Evolutionary conservation across 1,140 invertebrate species (phyloP), one percentile per base, ranked within the genome.

Genomic region (Euglossa dilemma): DNA sequence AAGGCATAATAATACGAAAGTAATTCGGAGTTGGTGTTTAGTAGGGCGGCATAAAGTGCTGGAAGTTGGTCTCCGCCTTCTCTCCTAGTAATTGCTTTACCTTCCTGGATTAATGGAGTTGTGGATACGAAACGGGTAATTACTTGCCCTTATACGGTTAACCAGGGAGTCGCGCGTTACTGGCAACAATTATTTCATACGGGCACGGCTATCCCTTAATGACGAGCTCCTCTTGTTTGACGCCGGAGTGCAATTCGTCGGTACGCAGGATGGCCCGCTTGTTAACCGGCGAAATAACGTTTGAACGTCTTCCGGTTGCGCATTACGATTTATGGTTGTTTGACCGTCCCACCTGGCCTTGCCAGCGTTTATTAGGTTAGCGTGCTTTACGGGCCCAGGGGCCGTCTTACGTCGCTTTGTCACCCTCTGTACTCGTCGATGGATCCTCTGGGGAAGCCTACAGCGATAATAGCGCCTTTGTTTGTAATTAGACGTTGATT

Each of bases 31-130:
- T 87, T 76, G 82, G 69, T 79, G 75, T 74, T 83, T 78, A 72
- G 43, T 61, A 66, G 63, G 64, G 57, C 70, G 66, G 43, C 25
- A 28, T 52, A 25, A 87, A 87, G 85, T 70, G 81, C 7, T 83
- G 57, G 23, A 87, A 83, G 80, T 76, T 84, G 69, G 73, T 66
- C 78, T 23, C 66, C 59, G 25, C 67, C 54, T 63, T 76, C 71
- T 56, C 75, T n/a, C n/a, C 14, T 56, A 63, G 59, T 87, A 87
- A 87, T 87, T 87, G 78, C 85, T 84, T 80, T 85, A 59, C 61
- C 85, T 86, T 87, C 77, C n/a, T 45, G 66, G 43, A 84, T 87
- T 87, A 87, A 87, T 87, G 66, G 61, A 80, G 73, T 80, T 80
- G 80, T 79, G 72, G 86, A 71, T 71, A 52, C 57, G 69, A 74